phyloP scores from a whole-genome alignment of 2,888 invertebrate species.

The Pyrrhosoma nymphula region DNA sequence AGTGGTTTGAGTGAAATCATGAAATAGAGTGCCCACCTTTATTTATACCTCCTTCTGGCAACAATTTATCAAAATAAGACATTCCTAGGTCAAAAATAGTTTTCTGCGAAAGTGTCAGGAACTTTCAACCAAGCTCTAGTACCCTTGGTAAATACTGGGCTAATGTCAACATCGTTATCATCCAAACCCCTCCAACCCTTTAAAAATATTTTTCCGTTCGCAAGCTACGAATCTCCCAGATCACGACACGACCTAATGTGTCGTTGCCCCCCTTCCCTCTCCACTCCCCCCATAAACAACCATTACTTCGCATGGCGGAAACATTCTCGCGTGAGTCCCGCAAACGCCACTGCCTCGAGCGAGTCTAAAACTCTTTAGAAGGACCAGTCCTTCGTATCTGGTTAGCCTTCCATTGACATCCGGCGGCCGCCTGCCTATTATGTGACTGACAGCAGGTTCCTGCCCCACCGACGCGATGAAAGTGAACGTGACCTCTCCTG shows the following conservation, averaged over 20 bases:
- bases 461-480: neutral
- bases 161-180: neutral
- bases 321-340: neutral
- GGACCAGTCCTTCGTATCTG: slow-evolving; percentile 23
- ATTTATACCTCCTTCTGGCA: no score
- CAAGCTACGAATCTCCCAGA: neutral
- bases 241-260: neutral
- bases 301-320: neutral
- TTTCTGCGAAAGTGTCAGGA: no score
- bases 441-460: slow-evolving; percentile 12
- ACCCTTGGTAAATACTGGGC: neutral
- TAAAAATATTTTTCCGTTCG: neutral
- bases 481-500: slow-evolving; percentile 17
- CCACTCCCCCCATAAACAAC: neutral
- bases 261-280: neutral
- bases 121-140: no score
- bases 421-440: neutral
- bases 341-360: neutral
- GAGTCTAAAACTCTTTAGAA: neutral
- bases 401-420: neutral
- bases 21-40: no score
- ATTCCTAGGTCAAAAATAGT: no score
- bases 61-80: no score
- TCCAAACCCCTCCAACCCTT: neutral
- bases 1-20: no score